Conservation (phyloP, 1,140 invertebrate genomes). For the Drosophila kikkawai region DNA sequence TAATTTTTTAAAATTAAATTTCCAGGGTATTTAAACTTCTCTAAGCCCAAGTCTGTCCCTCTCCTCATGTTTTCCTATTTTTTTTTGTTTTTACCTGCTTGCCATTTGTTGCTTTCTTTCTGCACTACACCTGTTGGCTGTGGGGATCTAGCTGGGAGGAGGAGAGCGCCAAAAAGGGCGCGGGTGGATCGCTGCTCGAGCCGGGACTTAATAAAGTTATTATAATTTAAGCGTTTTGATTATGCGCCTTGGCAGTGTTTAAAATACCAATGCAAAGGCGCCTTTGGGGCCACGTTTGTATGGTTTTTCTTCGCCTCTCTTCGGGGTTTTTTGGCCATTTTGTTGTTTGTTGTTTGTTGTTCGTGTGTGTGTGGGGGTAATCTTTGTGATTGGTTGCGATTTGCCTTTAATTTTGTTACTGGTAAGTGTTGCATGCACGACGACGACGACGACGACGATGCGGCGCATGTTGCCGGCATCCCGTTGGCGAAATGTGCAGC, state of each 20-base stretch:
- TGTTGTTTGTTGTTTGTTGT: slow-evolving; percentile 43
- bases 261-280: slow-evolving; percentile 80
- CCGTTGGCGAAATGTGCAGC: slow-evolving; percentile 75
- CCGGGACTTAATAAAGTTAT: slow-evolving; percentile 80
- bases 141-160: slow-evolving; percentile 21
- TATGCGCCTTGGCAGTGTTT: slow-evolving; percentile 81
- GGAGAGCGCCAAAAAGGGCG: slow-evolving; percentile 33
- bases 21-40: slow-evolving; percentile 2
- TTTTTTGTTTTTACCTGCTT: slow-evolving; percentile 51
- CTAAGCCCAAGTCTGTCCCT: background rate
- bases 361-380: slow-evolving; percentile 65
- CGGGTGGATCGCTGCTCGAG: slow-evolving; percentile 24
- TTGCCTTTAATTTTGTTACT: slow-evolving; percentile 80
- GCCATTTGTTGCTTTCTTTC: slow-evolving; percentile 69
- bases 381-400: slow-evolving; percentile 83
- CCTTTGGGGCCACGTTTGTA: slow-evolving; percentile 55
- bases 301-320: background rate
- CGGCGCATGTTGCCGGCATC: slow-evolving; percentile 62
- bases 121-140: slow-evolving; percentile 74
- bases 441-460: slow-evolving; percentile 57
- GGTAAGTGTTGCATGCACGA: slow-evolving; percentile 78
- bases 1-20: too few relatives aligned
- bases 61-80: slow-evolving; percentile 33
- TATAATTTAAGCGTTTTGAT: slow-evolving; percentile 84
- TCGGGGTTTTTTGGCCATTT: slow-evolving; percentile 31